Base-by-base conservation (phyloP, 1,140 invertebrate species). In the Drosophila subpulchrella region DNA sequence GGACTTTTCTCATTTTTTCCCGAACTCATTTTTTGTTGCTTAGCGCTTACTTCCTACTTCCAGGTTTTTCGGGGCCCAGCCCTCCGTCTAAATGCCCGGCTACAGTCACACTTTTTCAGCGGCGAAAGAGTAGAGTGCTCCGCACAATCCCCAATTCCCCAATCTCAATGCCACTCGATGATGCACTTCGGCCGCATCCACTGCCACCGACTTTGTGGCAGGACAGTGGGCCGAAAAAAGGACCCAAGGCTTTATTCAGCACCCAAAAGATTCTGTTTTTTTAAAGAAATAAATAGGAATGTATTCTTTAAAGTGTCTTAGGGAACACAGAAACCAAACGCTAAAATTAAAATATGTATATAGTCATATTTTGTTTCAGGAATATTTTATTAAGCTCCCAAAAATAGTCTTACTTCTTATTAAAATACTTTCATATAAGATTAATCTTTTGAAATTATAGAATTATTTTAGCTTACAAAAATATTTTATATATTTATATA, bases 31-130 rank as follows among this genome's bases (percentile, higher is more conserved):
- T 50, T 56, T 60, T 51, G 42, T 50, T 57, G 74, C 41, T 57
- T 57, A 57, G 54, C 60, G 61, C 44, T 48, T 65, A 88, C 84
- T 88, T 88, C 83, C 83, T 88, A 89, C 84, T 88, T 88, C 84
- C 80, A 78, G 84, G 81, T 88, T 89, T 63, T 59, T 46, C 34
- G 60, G 36, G 20, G 50, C 60, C 48, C 53, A 50, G 48, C 48
- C 46, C 72, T 34, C 50, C 51, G 13, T 30, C 47, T 12, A 51
- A 68, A 56, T 56, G 39, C 53, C 38, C 41, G 24, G 48, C 47
- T 59, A 32, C 55, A 86, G 65, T 78, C 74, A 78, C 81, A 81
- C 75, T 84, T 79, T 81, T 79, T 66, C 75, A 39, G 7, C 3
- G 20, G 8, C 51, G 12, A 73, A 60, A 42, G 63, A 74, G 44